Evolutionary conservation across 2,113 vertebrate genomes (phyloP), one percentile per base, ranked within the genome.

Genomic region (Pomatostomus ruficeps): DNA sequence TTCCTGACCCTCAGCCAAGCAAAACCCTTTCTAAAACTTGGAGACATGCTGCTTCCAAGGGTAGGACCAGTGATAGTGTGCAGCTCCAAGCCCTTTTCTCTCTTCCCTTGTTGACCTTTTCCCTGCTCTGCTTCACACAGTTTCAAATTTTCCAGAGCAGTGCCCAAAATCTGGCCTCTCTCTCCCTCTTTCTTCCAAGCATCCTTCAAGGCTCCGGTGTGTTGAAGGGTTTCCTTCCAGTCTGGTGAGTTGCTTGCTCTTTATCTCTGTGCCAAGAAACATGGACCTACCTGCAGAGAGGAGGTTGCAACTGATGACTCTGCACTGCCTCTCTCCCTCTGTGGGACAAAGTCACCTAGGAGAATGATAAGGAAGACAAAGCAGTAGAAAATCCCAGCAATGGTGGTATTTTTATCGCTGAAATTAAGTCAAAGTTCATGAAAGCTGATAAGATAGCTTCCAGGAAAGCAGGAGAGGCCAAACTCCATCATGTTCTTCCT

Each of bases 401-500:
- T 28, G 48, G 35, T 85, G 63, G 18, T 70, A 48, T 83, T 80
- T 72, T 89, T 85, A 93, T 77, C 1, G 2, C 48, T 31, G 33
- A 72, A 20, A 33, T 61, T 42, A 25, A 85, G 58, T 49, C 87
- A 85, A 96, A 96, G 95, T 93, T 81, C 87, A 33, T 22, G 36
- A 62, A 90, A 89, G 18, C 59, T 52, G 88, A 93, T 94, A 88
- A 94, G 91, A 94, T 91, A 95, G 36, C 40, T 88, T 80, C 29
- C 57, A 91, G 71, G 38, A 76, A 93, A 72, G 71, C 9, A 66
- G n/a, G 59, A 51, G 59, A 89, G 89, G 71, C 63, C 75, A 66
- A 91, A 88, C 20, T 92, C 31, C 7, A 1, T 52, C 62, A 45
- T 59, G 4, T 36, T 93, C 14, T 73, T 84, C 18, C n/a, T 75